Evolutionary conservation across 1,140 invertebrate species (phyloP), one percentile per base, ranked within the genome.

Genomic region (Ceratina calcarata): DNA sequence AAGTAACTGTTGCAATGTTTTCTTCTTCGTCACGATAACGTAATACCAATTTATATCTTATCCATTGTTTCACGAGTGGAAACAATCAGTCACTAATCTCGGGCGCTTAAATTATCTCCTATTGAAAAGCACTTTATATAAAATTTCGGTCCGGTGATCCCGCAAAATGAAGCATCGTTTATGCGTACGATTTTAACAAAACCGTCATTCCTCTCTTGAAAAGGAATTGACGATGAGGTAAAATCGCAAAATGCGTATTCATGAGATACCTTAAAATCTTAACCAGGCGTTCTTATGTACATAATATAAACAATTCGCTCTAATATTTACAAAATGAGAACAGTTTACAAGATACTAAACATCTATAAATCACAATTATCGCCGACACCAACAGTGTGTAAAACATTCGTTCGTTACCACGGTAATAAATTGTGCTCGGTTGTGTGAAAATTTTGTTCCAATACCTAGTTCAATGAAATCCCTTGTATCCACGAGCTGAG

Each of bases 401-500:
- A 66, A 74, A 57, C 81, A 70, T 69, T n/a, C 45, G 16, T 55
- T 71, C 55, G 24, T 72, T 18, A 76, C 15, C 57, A 32, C 24
- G n/a, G 49, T 66, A 68, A 69, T 22, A 68, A 77, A 73, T 79
- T 76, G 58, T 81, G 73, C 78, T 79, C 62, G 22, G 58, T 74
- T 49, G 24, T 66, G 78, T 74, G 78, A 60, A 66, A 66, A 79
- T 58, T 22, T 13, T 18, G 3, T 55, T 8, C 22, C 55, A 45
- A 16, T 3, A 60, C 32, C 22, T 49, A 95, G 85, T 94, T 94
- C 67, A 96, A 90, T 27, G 95, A 94, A 81, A 97, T 96, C 57
- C 96, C 96, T 94, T 97, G 96, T 89, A 98, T 96, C 97, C 97
- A 98, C 1, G 96, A 96, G 88, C 96, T 96, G 45, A 97, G 93